Evolutionary conservation across 2,888 invertebrate species (phyloP).

Genomic region (Pomacea canaliculata): DNA sequence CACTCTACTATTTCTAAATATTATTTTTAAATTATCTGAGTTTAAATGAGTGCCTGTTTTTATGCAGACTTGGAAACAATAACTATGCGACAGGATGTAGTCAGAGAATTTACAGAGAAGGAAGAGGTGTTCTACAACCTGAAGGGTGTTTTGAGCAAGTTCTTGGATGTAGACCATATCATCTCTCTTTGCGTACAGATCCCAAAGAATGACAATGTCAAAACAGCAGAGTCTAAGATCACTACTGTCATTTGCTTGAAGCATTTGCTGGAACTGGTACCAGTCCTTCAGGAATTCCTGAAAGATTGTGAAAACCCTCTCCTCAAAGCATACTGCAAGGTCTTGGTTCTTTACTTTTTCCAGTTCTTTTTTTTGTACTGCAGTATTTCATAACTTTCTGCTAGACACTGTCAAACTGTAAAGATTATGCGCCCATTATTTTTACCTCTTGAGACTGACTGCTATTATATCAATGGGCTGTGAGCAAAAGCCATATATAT

Average conservation of each 20-base stretch:
- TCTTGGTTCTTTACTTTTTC: slow-evolving; percentile 52
- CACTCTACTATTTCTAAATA: not conserved
- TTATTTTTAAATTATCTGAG: not conserved
- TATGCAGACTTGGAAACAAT: slow-evolving; percentile 75
- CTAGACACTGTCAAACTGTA: too few species aligned
- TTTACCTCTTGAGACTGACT: too few species aligned
- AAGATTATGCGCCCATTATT: too few species aligned
- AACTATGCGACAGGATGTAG: slow-evolving; percentile 79
- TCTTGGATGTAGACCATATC: slow-evolving; percentile 78
- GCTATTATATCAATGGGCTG: too few species aligned
- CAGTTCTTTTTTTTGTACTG: too few species aligned
- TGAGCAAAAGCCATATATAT: too few species aligned
- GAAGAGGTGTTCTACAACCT: slow-evolving; percentile 77
- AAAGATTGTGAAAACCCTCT: slow-evolving; percentile 73
- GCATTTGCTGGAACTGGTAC: slow-evolving; percentile 80
- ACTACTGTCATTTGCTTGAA: slow-evolving; percentile 84
- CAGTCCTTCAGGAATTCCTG: slow-evolving; percentile 76
- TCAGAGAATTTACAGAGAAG: slow-evolving; percentile 82
- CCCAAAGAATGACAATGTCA: slow-evolving; percentile 32
- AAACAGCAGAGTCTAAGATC: slow-evolving; percentile 80
- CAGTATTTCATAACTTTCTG: too few species aligned
- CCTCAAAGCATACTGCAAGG: slow-evolving; percentile 75
- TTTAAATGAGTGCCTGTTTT: too few species aligned
- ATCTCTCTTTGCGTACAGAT: slow-evolving; percentile 62
- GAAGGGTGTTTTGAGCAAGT: slow-evolving; percentile 73